Conservation (phyloP, 2,888 invertebrate genomes). For the Catonia carolina region DNA sequence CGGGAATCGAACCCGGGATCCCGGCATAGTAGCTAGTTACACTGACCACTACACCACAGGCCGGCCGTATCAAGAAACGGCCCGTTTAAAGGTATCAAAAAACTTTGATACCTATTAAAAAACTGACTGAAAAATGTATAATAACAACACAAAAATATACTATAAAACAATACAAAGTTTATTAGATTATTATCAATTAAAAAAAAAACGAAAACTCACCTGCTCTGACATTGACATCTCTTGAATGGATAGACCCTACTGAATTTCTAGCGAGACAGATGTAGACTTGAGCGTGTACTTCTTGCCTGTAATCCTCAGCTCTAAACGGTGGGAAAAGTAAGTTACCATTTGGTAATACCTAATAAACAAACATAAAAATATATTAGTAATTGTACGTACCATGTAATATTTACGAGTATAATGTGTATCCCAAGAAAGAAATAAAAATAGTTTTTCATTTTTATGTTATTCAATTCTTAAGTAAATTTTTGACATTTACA, state of each 20-base stretch:
- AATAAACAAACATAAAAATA: background rate
- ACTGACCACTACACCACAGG: no score
- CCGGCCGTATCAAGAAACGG: no score
- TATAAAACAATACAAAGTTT: no score
- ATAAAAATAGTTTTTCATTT: background rate
- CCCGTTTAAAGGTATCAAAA: no score
- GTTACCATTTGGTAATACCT: conserved; percentile 85
- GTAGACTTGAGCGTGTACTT: conserved; percentile 91
- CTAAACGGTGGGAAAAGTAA: conserved; percentile 91
- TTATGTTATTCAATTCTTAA: background rate
- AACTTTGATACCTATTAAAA: no score
- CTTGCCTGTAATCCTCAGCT: conserved; percentile 86
- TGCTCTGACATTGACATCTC: conserved; percentile 90
- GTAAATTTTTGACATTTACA: no score
- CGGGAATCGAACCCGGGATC: no score
- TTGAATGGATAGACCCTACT: conserved; percentile 83
- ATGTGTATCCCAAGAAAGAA: background rate
- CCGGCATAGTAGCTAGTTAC: no score
- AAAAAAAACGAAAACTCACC: conserved; percentile 53
- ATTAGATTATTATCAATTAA: no score
- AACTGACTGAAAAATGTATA: no score
- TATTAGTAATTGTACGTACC: background rate
- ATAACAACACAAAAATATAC: no score
- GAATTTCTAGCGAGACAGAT: conserved; percentile 85
- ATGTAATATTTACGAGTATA: background rate